Conservation (phyloP, 2,888 invertebrate species). For the Drosophila maculinotata region DNA sequence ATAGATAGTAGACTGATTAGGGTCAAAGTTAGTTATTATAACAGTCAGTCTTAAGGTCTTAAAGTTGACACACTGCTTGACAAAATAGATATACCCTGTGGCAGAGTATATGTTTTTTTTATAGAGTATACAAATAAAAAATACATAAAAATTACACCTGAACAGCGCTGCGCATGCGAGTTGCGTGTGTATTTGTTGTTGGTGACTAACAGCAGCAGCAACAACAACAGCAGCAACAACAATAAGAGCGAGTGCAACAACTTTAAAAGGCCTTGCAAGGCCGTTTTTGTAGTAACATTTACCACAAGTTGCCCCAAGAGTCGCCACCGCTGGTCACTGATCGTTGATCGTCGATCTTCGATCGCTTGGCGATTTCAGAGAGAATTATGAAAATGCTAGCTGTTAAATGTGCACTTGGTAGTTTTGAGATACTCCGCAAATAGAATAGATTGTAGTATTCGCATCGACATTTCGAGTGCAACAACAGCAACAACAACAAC, state of each 20-base stretch:
- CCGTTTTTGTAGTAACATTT: conserved; percentile 67
- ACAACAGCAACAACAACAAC: conserved; percentile 12
- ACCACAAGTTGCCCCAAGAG: conserved; percentile 16
- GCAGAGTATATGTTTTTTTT: too few relatives aligned
- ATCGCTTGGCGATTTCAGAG: background rate
- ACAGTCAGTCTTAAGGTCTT: too few relatives aligned
- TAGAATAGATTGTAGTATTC: conserved; percentile 40
- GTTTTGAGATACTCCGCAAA: conserved; percentile 44
- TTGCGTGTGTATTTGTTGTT: conserved; percentile 23
- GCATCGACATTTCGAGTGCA: conserved; percentile 25
- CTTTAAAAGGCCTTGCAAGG: conserved; percentile 84
- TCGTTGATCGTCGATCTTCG: too few relatives aligned
- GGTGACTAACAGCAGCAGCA: conserved; percentile 36
- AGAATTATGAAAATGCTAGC: conserved; percentile 42
- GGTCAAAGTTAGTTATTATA: too few relatives aligned
- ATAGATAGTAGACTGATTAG: too few relatives aligned
- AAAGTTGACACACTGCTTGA: too few relatives aligned
- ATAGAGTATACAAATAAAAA: conserved; percentile 9
- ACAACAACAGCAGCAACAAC: conserved; percentile 16
- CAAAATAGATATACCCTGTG: too few relatives aligned
- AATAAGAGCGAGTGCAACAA: conserved; percentile 69
- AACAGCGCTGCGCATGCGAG: conserved; percentile 34
- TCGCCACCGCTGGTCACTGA: conserved; percentile 1
- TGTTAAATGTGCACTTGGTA: conserved; percentile 1
- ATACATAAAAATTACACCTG: conserved; percentile 43